A percentile compares a stretch with the other conserved stretches of the same genome.
These are phyloP conservation scores for Serinus canaria DNA, from an alignment of 2,113 vertebrate genomes.

Conservation along the genomic window DNA sequence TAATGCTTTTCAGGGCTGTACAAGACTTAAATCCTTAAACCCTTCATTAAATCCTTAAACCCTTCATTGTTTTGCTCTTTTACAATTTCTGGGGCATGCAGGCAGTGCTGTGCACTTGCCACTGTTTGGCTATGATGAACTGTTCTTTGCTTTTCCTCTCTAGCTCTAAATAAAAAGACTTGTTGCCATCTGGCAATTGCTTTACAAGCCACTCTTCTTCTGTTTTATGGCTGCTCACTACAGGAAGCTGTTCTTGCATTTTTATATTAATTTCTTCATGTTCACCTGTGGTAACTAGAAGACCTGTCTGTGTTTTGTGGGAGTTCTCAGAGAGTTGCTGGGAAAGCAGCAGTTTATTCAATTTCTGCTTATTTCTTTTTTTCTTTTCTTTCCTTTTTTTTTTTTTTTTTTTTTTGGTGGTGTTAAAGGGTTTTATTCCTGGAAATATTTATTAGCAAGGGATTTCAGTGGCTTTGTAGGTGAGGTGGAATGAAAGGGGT, in stretches of 20 bases:
- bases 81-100: background rate
- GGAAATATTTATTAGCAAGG: background rate
- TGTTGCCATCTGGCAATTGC: background rate
- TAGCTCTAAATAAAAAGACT: background rate
- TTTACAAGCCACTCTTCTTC: background rate
- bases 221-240: background rate
- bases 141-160: background rate
- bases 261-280: background rate
- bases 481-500: background rate
- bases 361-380: background rate
- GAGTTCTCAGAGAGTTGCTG: background rate
- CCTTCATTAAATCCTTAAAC: background rate
- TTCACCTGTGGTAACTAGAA: background rate
- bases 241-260: background rate
- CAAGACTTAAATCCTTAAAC: background rate
- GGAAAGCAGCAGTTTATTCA: background rate
- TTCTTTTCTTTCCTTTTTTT: no score
- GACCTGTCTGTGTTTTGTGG: background rate
- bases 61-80: background rate
- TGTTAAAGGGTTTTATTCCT: background rate
- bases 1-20: background rate
- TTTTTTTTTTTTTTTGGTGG: no score
- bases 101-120: fast-evolving
- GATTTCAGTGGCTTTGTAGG: background rate
- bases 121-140: background rate